These are phyloP conservation scores for Enteromius afrohamiltoni DNA, from an alignment of 2,797 vertebrate genomes.

Conservation along the genomic window DNA sequence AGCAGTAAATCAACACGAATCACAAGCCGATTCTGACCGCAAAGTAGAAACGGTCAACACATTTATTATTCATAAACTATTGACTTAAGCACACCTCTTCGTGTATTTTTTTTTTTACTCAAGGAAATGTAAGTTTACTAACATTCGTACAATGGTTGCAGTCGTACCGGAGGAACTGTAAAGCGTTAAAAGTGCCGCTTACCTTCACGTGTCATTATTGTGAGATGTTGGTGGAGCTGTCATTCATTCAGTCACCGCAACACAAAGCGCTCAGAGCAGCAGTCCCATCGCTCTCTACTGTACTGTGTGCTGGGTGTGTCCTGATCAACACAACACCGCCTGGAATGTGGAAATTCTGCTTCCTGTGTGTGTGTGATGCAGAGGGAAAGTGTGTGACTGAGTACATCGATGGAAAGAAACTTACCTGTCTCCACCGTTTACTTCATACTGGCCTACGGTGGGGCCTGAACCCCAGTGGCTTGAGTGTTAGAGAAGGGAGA, in stretches of 20 bases:
- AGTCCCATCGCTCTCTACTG: constrained; percentile 65
- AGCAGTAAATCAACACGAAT: not conserved
- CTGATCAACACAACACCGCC: constrained; percentile 51
- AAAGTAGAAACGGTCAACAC: not conserved
- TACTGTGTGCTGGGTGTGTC: constrained; percentile 65
- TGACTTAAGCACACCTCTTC: not conserved
- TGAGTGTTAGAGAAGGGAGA: not conserved
- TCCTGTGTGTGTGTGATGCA: constrained; percentile 38
- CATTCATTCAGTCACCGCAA: constrained; percentile 8
- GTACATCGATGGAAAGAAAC: not conserved
- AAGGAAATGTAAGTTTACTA: not conserved
- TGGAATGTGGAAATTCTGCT: constrained; percentile 66
- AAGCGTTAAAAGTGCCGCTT: constrained; percentile 53
- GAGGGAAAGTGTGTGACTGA: constrained; percentile 2
- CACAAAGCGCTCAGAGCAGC: constrained; percentile 20
- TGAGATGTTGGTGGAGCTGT: constrained; percentile 40
- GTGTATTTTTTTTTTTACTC: not conserved
- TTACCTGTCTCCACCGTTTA: not conserved
- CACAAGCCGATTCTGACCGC: not conserved
- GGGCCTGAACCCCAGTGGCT: not conserved
- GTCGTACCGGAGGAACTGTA: not conserved
- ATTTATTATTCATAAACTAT: not conserved
- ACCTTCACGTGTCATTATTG: constrained; percentile 63
- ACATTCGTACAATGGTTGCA: not conserved
- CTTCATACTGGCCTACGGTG: not conserved